A percentile compares a stretch with the other conserved stretches of the same genome.
phyloP scores from a whole-genome alignment of 2,888 invertebrate genomes.

The Hyles lineata region DNA sequence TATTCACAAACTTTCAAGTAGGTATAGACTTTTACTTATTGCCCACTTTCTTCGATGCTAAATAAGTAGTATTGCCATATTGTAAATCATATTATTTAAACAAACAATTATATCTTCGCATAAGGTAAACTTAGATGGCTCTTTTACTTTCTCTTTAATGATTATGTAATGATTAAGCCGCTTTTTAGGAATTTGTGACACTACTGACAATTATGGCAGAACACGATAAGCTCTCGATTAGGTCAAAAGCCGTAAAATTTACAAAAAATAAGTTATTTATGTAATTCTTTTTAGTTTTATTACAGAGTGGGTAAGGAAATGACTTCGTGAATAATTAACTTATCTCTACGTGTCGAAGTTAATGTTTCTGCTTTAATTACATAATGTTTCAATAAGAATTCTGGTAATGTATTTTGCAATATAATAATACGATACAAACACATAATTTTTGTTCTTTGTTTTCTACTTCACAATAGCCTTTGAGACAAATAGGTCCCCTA shows the following conservation, averaged over 20 bases:
- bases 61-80: too few species aligned
- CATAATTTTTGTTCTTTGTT: too few species aligned
- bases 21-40: too few species aligned
- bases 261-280: neutral
- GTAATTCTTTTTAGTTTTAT: neutral
- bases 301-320: neutral
- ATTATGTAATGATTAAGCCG: neutral
- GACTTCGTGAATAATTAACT: neutral
- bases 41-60: too few species aligned
- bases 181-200: constrained; percentile 1
- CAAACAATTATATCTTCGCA: neutral
- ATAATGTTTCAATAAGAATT: neutral
- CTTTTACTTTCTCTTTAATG: neutral
- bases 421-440: too few species aligned
- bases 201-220: neutral
- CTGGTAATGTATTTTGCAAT: too few species aligned
- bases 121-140: neutral
- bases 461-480: too few species aligned
- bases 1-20: too few species aligned
- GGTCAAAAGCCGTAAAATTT: constrained; percentile 2
- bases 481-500: too few species aligned
- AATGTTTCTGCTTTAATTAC: neutral
- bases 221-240: neutral
- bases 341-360: neutral
- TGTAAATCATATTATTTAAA: neutral